A percentile compares a stretch with the other conserved stretches of the same genome.
phyloP scores from a whole-genome alignment of 2,888 invertebrate genomes.

The Cantharis flavilabris region DNA sequence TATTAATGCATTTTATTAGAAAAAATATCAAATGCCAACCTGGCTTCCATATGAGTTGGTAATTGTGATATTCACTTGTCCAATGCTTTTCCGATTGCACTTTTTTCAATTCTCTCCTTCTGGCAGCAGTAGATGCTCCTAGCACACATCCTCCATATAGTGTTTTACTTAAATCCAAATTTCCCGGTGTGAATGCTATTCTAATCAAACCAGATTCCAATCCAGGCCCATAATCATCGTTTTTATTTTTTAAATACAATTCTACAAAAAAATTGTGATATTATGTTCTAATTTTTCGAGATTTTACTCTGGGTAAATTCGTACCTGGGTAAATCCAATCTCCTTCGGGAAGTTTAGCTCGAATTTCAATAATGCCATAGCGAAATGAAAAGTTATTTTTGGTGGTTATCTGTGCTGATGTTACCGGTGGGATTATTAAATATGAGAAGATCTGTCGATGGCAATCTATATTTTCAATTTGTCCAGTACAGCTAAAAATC shows the following conservation, averaged over 20 bases:
- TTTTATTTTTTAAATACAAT: constrained; percentile 64
- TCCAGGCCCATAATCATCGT: constrained; percentile 64
- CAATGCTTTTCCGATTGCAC: constrained; percentile 42
- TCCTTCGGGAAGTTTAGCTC: constrained; percentile 74
- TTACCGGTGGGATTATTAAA: constrained; percentile 70
- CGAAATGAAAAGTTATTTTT: constrained; percentile 67
- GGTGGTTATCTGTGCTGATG: constrained; percentile 67
- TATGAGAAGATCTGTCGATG: constrained; percentile 55
- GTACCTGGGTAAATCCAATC: constrained; percentile 81
- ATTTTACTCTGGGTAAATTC: neutral
- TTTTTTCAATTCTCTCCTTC: constrained; percentile 43
- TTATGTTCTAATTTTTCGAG: no score
- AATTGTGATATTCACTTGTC: constrained; percentile 62
- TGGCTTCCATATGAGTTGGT: constrained; percentile 61
- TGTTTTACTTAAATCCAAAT: constrained; percentile 44
- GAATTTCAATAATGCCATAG: constrained; percentile 71
- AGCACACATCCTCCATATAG: constrained; percentile 44
- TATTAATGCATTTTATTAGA: no score
- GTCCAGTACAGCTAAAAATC: constrained; percentile 54
- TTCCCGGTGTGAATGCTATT: constrained; percentile 72
- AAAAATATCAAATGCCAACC: constrained; percentile 42
- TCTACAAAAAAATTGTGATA: no score
- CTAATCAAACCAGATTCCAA: constrained; percentile 73
- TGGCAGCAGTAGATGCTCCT: constrained; percentile 41
- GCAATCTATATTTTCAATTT: constrained; percentile 51